Evolutionary conservation across 1,140 invertebrate species (phyloP).

Genomic region (Drosophila nannoptera): DNA sequence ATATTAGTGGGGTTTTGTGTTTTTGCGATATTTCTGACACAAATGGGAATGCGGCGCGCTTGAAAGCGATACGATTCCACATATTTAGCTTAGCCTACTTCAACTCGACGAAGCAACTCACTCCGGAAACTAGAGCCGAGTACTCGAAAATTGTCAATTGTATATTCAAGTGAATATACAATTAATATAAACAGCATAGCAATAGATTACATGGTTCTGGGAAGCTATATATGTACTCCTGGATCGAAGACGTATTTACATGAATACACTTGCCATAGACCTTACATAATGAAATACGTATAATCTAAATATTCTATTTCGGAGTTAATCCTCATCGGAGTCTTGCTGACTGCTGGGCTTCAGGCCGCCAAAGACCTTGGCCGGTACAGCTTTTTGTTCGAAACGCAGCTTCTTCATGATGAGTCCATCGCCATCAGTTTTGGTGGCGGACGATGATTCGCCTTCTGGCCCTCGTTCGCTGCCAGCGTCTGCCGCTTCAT

Average conservation of each 20-base stretch:
- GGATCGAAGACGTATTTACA: neutral
- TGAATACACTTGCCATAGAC: neutral
- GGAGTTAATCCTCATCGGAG: conserved; percentile 57
- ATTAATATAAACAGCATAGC: too few relatives aligned
- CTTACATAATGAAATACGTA: neutral
- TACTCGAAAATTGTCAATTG: too few relatives aligned
- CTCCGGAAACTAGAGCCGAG: too few relatives aligned
- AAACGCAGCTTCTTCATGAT: conserved; percentile 84
- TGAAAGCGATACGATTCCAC: neutral
- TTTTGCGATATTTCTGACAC: conserved; percentile 22
- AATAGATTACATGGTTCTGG: too few relatives aligned
- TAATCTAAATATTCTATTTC: neutral
- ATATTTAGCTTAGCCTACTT: conserved; percentile 14
- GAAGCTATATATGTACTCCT: too few relatives aligned
- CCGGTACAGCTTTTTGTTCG: conserved; percentile 89
- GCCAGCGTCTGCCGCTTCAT: conserved; percentile 82
- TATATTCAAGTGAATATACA: too few relatives aligned
- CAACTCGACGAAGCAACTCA: too few relatives aligned
- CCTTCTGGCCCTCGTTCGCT: conserved; percentile 79
- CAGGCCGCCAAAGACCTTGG: conserved; percentile 92
- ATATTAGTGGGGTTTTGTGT: conserved; percentile 13
- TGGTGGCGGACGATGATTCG: conserved; percentile 55
- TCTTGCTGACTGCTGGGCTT: conserved; percentile 55
- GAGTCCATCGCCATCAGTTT: conserved; percentile 79
- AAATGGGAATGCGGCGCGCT: conserved; percentile 13